Percentiles rank a stretch among this genome's conserved stretches.
Conservation (phyloP, 1,140 invertebrate genomes). For the Hermetia illucens region DNA sequence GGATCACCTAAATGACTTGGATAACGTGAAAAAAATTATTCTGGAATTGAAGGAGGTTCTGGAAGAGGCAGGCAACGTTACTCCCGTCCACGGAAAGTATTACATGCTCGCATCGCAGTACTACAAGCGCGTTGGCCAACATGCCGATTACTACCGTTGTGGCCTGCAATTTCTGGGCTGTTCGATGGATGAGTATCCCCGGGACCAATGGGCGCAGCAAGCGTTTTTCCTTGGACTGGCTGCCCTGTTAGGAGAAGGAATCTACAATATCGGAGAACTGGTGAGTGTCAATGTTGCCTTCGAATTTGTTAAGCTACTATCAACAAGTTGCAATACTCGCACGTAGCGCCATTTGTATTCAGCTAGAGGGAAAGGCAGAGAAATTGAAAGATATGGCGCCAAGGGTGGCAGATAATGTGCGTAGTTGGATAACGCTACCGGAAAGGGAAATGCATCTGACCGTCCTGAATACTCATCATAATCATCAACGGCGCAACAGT, state of each 20-base stretch:
- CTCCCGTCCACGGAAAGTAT: constrained; percentile 86
- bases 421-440: too few species aligned
- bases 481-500: too few species aligned
- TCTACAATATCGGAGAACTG: constrained; percentile 96
- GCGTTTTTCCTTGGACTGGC: constrained; percentile 89
- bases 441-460: too few species aligned
- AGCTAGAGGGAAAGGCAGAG: too few species aligned
- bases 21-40: constrained; percentile 74
- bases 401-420: too few species aligned
- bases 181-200: constrained; percentile 50
- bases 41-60: constrained; percentile 78
- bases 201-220: constrained; percentile 57
- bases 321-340: too few species aligned
- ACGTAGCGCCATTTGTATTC: too few species aligned
- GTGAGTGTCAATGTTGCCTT: constrained; percentile 28
- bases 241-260: constrained; percentile 84
- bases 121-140: constrained; percentile 41
- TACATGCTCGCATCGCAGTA: constrained; percentile 90
- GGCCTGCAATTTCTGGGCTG: constrained; percentile 92
- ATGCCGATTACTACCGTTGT: constrained; percentile 72
- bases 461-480: too few species aligned
- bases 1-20: constrained; percentile 66
- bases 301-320: too few species aligned
- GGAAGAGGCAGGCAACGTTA: constrained; percentile 81
- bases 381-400: too few species aligned